These are phyloP conservation scores for Adrianichthys oophorus DNA, from an alignment of 2,797 vertebrate genomes.

Conservation along the genomic window DNA sequence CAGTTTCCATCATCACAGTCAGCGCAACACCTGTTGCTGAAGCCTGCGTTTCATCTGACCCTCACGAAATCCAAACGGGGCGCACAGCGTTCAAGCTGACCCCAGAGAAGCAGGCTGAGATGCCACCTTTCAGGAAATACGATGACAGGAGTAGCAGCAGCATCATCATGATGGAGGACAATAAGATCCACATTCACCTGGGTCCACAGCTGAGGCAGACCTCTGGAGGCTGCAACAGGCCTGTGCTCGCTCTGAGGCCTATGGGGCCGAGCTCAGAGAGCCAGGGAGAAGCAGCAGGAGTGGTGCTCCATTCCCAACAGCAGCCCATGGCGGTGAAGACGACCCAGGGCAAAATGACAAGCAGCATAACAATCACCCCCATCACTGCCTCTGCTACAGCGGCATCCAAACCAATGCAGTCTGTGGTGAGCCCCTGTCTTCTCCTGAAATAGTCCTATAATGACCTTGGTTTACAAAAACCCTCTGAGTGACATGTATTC, in stretches of 20 bases:
- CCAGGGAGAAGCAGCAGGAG: conserved; percentile 82
- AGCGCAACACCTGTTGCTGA: conserved; percentile 85
- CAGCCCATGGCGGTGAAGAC: conserved; percentile 67
- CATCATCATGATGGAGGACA: conserved; percentile 95
- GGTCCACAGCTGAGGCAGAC: conserved; percentile 87
- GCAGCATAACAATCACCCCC: conserved; percentile 94
- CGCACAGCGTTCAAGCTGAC: conserved; percentile 87
- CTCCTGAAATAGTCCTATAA: not conserved
- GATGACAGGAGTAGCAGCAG: conserved; percentile 67
- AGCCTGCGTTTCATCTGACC: conserved; percentile 72
- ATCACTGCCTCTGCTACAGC: conserved; percentile 77
- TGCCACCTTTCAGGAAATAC: conserved; percentile 80
- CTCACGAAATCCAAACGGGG: conserved; percentile 77
- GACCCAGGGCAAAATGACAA: conserved; percentile 86
- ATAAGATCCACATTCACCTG: conserved; percentile 97
- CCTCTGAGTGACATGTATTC: conserved; percentile 41
- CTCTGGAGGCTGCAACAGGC: conserved; percentile 50
- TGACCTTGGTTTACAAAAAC: not conserved
- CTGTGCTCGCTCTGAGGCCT: conserved; percentile 79
- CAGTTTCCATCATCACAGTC: conserved; percentile 92
- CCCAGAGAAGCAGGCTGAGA: conserved; percentile 84
- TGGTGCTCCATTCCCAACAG: conserved; percentile 85
- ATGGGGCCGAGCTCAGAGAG: conserved; percentile 74
- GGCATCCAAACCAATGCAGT: conserved; percentile 78
- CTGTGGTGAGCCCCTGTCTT: conserved; percentile 81